These are phyloP conservation scores for Crenichthys baileyi DNA, from an alignment of 2,797 vertebrate genomes.

Conservation along the genomic window DNA sequence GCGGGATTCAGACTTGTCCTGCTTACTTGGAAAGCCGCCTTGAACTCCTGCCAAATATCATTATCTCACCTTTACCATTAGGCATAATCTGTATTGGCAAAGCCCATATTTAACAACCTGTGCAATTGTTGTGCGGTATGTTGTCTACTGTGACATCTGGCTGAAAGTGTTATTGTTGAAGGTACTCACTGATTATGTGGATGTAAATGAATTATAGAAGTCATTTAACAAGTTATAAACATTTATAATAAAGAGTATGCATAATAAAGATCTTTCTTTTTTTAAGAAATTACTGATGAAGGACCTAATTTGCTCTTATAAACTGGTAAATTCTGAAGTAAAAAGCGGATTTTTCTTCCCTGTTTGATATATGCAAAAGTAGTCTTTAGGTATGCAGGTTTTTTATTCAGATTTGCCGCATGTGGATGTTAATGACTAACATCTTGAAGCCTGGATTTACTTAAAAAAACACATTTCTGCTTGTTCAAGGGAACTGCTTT, in stretches of 20 bases:
- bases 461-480: neutral
- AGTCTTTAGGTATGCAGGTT: neutral
- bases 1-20: neutral
- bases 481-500: neutral
- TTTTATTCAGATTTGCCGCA: neutral
- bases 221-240: neutral
- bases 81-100: neutral
- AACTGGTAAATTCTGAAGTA: neutral
- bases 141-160: neutral
- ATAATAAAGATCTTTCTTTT: neutral
- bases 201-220: neutral
- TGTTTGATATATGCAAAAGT: neutral
- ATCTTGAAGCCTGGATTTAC: neutral
- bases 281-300: neutral
- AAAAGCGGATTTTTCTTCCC: neutral
- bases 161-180: neutral
- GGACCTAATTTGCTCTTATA: too few species aligned
- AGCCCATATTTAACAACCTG: neutral
- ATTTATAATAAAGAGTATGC: neutral
- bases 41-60: neutral
- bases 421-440: neutral
- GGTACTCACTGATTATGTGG: slow-evolving; percentile 1
- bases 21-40: neutral
- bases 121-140: neutral
- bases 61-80: neutral